phyloP scores from a whole-genome alignment of 2,888 invertebrate genomes.

The Tupiocoris notatus region DNA sequence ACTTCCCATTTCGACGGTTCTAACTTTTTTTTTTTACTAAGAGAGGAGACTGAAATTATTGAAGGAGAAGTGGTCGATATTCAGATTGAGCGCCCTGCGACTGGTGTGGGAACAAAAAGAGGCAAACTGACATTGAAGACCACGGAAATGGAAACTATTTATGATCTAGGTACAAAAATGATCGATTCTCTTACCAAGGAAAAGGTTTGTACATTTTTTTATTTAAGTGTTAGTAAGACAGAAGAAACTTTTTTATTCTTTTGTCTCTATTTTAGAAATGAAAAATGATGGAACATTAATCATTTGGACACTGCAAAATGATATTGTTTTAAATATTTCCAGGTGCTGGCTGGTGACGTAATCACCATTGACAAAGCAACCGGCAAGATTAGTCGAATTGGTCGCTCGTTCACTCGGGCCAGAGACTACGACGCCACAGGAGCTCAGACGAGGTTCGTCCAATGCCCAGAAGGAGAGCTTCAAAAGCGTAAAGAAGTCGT shows the following conservation, averaged over 20 bases:
- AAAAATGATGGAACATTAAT: background rate
- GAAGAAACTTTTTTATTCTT: background rate
- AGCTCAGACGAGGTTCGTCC: slow-evolving; percentile 73
- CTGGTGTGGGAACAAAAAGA: slow-evolving; percentile 81
- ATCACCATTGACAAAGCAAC: slow-evolving; percentile 98
- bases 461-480: slow-evolving; percentile 97
- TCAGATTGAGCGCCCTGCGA: slow-evolving; percentile 91
- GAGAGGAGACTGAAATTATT: slow-evolving; percentile 97
- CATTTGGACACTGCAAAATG: background rate
- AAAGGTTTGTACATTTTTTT: slow-evolving; percentile 62
- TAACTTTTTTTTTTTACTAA: no score
- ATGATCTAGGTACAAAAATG: slow-evolving; percentile 97
- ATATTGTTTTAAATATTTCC: slow-evolving; percentile 17
- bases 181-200: slow-evolving; percentile 95
- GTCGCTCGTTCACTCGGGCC: slow-evolving; percentile 92
- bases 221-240: background rate
- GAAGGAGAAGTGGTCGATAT: slow-evolving; percentile 99
- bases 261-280: background rate
- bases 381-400: slow-evolving; percentile 85
- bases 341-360: slow-evolving; percentile 91
- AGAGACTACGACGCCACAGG: slow-evolving; percentile 98
- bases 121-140: slow-evolving; percentile 96
- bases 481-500: slow-evolving; percentile 97
- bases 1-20: no score
- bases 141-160: slow-evolving; percentile 99